These are phyloP conservation scores for Hystrix cristata DNA, from an alignment of 2,113 vertebrate genomes.

Conservation along the genomic window DNA sequence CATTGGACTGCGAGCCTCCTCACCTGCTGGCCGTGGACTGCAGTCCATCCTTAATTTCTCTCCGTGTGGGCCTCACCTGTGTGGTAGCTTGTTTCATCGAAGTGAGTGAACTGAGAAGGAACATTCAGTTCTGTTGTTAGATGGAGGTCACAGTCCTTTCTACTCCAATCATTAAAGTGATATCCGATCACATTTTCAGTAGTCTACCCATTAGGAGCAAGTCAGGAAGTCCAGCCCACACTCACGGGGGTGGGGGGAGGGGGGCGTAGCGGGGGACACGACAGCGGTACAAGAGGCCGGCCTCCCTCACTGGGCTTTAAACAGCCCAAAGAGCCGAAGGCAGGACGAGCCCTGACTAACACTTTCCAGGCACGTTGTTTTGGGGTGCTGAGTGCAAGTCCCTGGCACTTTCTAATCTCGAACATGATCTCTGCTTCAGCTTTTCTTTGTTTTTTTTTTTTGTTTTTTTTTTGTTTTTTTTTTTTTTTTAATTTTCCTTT, in stretches of 20 bases:
- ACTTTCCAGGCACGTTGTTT: neutral
- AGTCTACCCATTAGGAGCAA: neutral
- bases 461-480: neutral
- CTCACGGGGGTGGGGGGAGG: neutral
- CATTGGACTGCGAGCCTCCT: neutral
- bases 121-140: neutral
- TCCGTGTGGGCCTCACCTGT: neutral
- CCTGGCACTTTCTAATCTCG: no score
- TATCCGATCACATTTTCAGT: neutral
- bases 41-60: neutral
- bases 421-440: neutral
- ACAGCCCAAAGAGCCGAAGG: no score
- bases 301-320: neutral
- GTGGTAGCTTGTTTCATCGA: neutral
- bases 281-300: neutral
- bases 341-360: neutral
- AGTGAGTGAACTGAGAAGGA: neutral
- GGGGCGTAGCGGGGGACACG: no score
- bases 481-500: neutral
- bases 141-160: no score
- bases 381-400: neutral
- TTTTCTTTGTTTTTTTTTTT: neutral
- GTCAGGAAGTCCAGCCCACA: neutral
- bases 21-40: neutral
- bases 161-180: neutral